Evolutionary conservation across 2,888 invertebrate genomes (phyloP).

Genomic region (Macrosiphum euphorbiae): DNA sequence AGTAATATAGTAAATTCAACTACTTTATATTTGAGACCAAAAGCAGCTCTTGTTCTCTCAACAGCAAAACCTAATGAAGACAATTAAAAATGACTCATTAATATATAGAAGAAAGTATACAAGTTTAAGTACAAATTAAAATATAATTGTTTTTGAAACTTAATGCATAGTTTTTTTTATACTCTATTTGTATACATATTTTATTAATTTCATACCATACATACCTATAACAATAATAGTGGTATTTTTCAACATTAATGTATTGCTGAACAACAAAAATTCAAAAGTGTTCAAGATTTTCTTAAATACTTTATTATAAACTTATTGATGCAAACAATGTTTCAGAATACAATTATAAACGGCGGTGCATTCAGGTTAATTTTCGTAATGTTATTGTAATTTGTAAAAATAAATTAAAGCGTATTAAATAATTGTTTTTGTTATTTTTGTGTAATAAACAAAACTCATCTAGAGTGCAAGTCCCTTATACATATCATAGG

Average conservation of each 20-base stretch:
- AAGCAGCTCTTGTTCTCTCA: conserved; percentile 64
- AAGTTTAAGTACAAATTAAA: background rate
- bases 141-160: background rate
- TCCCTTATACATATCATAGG: background rate
- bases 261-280: background rate
- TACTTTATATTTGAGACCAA: conserved; percentile 62
- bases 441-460: background rate
- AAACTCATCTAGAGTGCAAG: background rate
- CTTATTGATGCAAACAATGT: background rate
- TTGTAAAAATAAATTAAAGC: background rate
- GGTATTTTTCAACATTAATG: background rate
- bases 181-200: background rate
- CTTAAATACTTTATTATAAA: background rate
- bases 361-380: background rate
- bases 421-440: background rate
- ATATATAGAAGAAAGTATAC: background rate
- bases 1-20: conserved; percentile 31
- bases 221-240: background rate
- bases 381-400: background rate
- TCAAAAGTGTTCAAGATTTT: background rate
- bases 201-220: background rate
- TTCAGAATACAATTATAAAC: background rate
- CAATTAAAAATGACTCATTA: background rate
- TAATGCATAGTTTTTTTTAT: background rate
- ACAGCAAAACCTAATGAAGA: conserved; percentile 39